Conservation (phyloP, 2,888 invertebrate genomes). For the Stratiomys singularior region DNA sequence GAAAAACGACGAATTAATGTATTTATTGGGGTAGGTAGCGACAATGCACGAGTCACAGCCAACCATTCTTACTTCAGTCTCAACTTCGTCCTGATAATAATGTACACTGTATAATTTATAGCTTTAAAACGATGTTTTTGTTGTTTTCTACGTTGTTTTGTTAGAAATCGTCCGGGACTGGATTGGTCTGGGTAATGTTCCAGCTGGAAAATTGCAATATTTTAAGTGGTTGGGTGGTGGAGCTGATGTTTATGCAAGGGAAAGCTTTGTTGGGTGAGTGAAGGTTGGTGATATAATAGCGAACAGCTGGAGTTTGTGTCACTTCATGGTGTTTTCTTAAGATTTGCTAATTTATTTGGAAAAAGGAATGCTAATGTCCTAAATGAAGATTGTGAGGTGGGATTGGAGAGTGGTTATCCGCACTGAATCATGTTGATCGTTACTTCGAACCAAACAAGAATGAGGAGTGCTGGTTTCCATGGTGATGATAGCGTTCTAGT, state of each 20-base stretch:
- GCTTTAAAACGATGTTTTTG: background rate
- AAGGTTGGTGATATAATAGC: background rate
- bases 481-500: too few species aligned
- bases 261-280: background rate
- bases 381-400: too few species aligned
- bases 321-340: background rate
- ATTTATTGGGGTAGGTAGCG: slow-evolving; percentile 20
- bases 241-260: background rate
- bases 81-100: background rate
- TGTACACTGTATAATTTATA: slow-evolving; percentile 11
- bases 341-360: slow-evolving; percentile 3
- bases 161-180: background rate
- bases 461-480: too few species aligned
- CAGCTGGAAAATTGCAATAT: slow-evolving; percentile 39
- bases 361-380: background rate
- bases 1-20: slow-evolving; percentile 16
- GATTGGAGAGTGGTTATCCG: too few species aligned
- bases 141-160: too few species aligned
- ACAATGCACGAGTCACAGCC: background rate
- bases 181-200: slow-evolving; percentile 1
- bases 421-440: too few species aligned
- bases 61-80: background rate
- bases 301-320: background rate
- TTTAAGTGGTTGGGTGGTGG: background rate
- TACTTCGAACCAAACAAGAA: too few species aligned